A percentile compares a stretch with the other conserved stretches of the same genome.
These are phyloP conservation scores for Marronus borbonicus DNA, from an alignment of 2,888 invertebrate genomes.

Conservation along the genomic window DNA sequence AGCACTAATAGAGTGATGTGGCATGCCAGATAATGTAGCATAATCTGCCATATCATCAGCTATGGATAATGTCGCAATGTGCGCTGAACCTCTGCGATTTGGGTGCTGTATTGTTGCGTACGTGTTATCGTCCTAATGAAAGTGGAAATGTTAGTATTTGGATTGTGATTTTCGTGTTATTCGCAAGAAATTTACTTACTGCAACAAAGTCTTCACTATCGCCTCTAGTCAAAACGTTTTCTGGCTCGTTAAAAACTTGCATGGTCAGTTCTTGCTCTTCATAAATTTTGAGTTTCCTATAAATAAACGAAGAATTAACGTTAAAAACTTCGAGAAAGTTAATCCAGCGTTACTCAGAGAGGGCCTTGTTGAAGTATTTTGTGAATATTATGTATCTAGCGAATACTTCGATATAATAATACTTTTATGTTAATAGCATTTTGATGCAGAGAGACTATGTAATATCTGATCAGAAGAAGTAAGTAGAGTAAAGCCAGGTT, in stretches of 20 bases:
- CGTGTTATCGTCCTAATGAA: constrained; percentile 79
- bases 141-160: constrained; percentile 47
- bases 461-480: neutral
- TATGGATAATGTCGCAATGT: constrained; percentile 68
- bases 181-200: constrained; percentile 61
- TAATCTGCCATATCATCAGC: constrained; percentile 76
- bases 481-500: too few species aligned
- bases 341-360: too few species aligned
- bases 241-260: constrained; percentile 90
- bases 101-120: constrained; percentile 87
- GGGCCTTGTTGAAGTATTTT: too few species aligned
- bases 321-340: too few species aligned
- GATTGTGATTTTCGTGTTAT: neutral
- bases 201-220: constrained; percentile 72
- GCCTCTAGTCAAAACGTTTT: constrained; percentile 70
- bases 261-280: constrained; percentile 95
- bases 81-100: constrained; percentile 69
- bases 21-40: constrained; percentile 75
- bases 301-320: constrained; percentile 42
- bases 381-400: too few species aligned
- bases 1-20: constrained; percentile 69
- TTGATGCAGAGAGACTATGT: too few species aligned
- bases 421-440: too few species aligned
- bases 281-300: constrained; percentile 86
- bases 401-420: too few species aligned